Base-by-base conservation (phyloP, 2,888 invertebrate species). In the Ptycholaimellus sp. region DNA sequence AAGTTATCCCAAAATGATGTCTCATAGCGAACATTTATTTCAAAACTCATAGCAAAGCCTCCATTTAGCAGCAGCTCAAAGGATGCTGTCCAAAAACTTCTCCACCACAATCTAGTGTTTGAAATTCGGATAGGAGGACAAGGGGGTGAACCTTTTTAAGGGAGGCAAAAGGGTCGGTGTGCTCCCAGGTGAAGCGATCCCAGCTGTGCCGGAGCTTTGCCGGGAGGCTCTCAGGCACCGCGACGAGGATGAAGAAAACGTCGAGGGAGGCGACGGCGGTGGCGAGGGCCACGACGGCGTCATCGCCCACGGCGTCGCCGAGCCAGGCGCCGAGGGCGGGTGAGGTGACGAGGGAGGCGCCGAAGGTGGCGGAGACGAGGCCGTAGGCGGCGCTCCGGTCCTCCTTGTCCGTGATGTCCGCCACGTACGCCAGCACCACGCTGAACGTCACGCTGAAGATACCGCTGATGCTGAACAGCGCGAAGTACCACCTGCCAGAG, bases 91-190 rank as follows among this genome's bases (percentile, higher is more conserved):
- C n/a, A n/a, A n/a, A n/a, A n/a, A n/a, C n/a, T n/a, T n/a, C n/a
- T n/a, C n/a, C n/a, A n/a, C n/a, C n/a, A n/a, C n/a, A n/a, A n/a
- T n/a, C n/a, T n/a, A n/a, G n/a, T n/a, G n/a, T n/a, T n/a, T n/a
- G n/a, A n/a, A n/a, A n/a, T n/a, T n/a, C n/a, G n/a, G n/a, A n/a
- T n/a, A n/a, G n/a, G n/a, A n/a, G n/a, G n/a, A n/a, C n/a, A n/a
- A n/a, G n/a, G n/a, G n/a, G n/a, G n/a, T n/a, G n/a, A n/a, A n/a
- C n/a, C n/a, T n/a, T n/a, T n/a, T n/a, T n/a, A n/a, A n/a, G n/a
- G n/a, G n/a, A n/a, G n/a, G n/a, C n/a, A n/a, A 96, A 93, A 3
- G 96, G 96, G 69, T 96, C 93, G 3, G 90, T 90, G 60, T 85
- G 60, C 60, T 93, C 90, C 85, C 85, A 87, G 51, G 80, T 80